Conservation (phyloP, 64 coral and sea anemone species). For the Astreopora myriophthalma region DNA sequence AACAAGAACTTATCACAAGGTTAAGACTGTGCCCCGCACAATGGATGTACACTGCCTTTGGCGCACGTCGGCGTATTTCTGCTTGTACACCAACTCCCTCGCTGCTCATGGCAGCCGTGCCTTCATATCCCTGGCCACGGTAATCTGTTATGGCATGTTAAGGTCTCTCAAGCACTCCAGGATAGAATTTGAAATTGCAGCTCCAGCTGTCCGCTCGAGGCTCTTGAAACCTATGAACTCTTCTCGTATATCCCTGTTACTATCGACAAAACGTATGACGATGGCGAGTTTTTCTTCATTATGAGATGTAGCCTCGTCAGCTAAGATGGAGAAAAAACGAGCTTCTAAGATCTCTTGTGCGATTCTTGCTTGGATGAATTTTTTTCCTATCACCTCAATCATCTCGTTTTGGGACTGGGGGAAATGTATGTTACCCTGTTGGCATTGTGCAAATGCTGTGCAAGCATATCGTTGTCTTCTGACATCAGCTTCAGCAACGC, state of each 20-base stretch:
- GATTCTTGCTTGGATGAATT: background rate
- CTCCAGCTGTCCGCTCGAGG: slow-evolving; percentile 1
- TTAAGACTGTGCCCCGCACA: slow-evolving; percentile 1
- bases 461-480: background rate
- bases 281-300: no score
- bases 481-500: slow-evolving; percentile 2
- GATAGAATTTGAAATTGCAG: slow-evolving; percentile 19
- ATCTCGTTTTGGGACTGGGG: background rate
- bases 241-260: slow-evolving; percentile 21
- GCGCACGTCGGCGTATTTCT: background rate
- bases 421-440: background rate
- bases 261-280: background rate
- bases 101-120: slow-evolving; percentile 7
- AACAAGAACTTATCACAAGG: background rate
- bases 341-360: slow-evolving; percentile 9
- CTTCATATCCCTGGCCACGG: slow-evolving; percentile 16
- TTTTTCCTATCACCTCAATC: slow-evolving; percentile 5
- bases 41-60: slow-evolving; percentile 11
- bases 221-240: slow-evolving; percentile 10
- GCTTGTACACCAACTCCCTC: background rate
- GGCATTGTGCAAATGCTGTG: background rate
- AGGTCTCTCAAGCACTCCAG: background rate
- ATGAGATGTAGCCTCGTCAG: background rate
- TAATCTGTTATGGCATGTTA: slow-evolving; percentile 3
- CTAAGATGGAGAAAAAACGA: slow-evolving; percentile 31